These are phyloP conservation scores for Plectropomus leopardus DNA, from an alignment of 2,113 vertebrate species.

Conservation along the genomic window DNA sequence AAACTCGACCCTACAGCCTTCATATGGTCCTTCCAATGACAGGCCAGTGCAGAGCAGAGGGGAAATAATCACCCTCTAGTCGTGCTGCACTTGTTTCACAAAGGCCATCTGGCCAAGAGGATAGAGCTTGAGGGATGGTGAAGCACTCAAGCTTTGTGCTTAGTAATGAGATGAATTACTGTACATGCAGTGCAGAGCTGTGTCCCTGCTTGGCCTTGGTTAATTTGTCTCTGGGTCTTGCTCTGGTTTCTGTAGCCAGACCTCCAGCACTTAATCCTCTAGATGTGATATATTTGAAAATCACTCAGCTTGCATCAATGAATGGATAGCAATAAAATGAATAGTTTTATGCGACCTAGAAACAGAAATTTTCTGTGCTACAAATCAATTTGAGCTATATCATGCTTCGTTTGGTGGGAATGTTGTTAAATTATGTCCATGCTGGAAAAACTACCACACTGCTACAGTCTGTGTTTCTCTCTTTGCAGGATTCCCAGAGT, in stretches of 20 bases:
- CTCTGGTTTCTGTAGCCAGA: slow-evolving; percentile 46
- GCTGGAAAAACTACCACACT: background rate
- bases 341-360: slow-evolving; percentile 7
- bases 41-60: slow-evolving; percentile 35
- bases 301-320: slow-evolving; percentile 40
- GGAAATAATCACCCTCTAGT: slow-evolving; percentile 52
- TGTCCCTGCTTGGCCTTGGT: slow-evolving; percentile 46
- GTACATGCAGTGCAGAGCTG: slow-evolving; percentile 49
- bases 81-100: slow-evolving; percentile 51
- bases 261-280: slow-evolving; percentile 48
- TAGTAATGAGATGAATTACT: slow-evolving; percentile 73
- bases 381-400: slow-evolving; percentile 42
- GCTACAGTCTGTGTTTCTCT: background rate
- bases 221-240: slow-evolving; percentile 60
- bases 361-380: background rate
- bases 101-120: slow-evolving; percentile 64
- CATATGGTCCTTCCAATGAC: slow-evolving; percentile 20
- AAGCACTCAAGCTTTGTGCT: slow-evolving; percentile 61
- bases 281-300: slow-evolving; percentile 50
- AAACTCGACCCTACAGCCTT: slow-evolving; percentile 26
- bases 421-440: slow-evolving; percentile 19
- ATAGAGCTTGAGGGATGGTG: slow-evolving; percentile 56
- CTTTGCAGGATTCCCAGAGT: slow-evolving; percentile 89
- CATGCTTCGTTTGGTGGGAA: slow-evolving; percentile 24
- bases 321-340: slow-evolving; percentile 31